Base-by-base conservation (phyloP, 1,140 invertebrate genomes). In the Nomia melanderi region DNA sequence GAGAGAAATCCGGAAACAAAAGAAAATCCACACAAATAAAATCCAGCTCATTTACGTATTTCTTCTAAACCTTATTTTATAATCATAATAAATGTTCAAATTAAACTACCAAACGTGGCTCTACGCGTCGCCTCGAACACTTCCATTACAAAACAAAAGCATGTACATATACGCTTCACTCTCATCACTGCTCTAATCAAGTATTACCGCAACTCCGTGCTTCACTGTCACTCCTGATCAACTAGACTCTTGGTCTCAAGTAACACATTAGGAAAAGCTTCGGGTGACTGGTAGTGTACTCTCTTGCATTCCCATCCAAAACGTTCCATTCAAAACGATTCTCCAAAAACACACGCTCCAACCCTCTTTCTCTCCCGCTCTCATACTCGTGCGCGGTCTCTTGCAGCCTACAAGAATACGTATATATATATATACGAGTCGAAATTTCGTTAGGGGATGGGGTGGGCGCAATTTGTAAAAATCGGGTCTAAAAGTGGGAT, bases 381-480 rank as follows among this genome's bases (percentile, higher is more conserved):
- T 14, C 41, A 44, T 14, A 14, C 31, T 20, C 14, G 8, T n/a
- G 17, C 41, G n/a, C 50, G 6, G 6, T 20, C 20, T 31, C 33
- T 23, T 29, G 17, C 33, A n/a, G 23, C 25, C 41, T 50, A 60
- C 20, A 50, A 71, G 41, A 60, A 60, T 71, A 72, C 54, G 17
- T 41, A 41, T 39, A 11, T 39, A 39, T 39, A 39, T 39, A 14
- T 41, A 41, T 41, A 14, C 29, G 17, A 6, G 11, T 57, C 53
- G 8, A 65, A 57, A 56, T 69, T 70, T 64, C 33, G 33, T 64
- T 27, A 9, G 41, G 39, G 20, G 11, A 20, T n/a, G n/a, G n/a
- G n/a, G n/a, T n/a, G n/a, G n/a, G n/a, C n/a, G 47, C n/a, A 75
- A 44, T 57, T 47, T 20, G 39, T 67, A 59, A 75, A 47, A 75